Conservation (phyloP, 2,888 invertebrate genomes). For the Galeruca laticollis region DNA sequence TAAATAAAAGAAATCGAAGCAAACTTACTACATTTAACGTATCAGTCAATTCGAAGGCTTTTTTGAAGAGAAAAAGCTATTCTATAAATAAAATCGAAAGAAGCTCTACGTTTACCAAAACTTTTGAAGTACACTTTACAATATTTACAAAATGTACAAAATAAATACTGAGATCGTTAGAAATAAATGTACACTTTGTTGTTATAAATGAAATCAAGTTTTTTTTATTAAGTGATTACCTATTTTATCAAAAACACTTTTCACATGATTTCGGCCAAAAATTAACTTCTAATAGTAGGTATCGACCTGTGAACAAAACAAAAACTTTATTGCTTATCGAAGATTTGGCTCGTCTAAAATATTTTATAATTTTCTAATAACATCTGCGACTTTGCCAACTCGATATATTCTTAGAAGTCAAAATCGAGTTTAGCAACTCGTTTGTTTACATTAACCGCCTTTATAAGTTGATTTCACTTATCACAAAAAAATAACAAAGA, state of each 20-base stretch:
- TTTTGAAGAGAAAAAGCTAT: slow-evolving; percentile 45
- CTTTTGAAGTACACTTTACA: slow-evolving; percentile 44
- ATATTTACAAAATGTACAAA: slow-evolving; percentile 47
- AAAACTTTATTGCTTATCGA: too few species aligned
- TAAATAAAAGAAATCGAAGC: background rate
- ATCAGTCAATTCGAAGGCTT: slow-evolving; percentile 55
- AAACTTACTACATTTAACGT: slow-evolving; percentile 28
- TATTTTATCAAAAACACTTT: background rate
- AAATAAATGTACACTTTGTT: slow-evolving; percentile 18
- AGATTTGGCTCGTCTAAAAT: too few species aligned
- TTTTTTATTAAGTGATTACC: background rate
- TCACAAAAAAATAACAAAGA: slow-evolving; percentile 5
- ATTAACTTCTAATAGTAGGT: background rate
- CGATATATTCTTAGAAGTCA: too few species aligned
- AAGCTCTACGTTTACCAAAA: slow-evolving; percentile 38
- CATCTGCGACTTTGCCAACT: too few species aligned
- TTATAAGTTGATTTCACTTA: slow-evolving; percentile 7
- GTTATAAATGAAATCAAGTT: slow-evolving; percentile 11
- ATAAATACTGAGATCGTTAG: slow-evolving; percentile 50
- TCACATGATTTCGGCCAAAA: background rate
- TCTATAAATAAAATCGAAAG: slow-evolving; percentile 19
- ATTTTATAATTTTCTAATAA: too few species aligned
- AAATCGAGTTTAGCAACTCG: too few species aligned
- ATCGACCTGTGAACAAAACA: too few species aligned
- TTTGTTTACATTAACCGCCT: too few species aligned